Percentiles rank a stretch among this genome's conserved stretches.
phyloP scores from a whole-genome alignment of 1,140 invertebrate species.

The Delia radicum region DNA sequence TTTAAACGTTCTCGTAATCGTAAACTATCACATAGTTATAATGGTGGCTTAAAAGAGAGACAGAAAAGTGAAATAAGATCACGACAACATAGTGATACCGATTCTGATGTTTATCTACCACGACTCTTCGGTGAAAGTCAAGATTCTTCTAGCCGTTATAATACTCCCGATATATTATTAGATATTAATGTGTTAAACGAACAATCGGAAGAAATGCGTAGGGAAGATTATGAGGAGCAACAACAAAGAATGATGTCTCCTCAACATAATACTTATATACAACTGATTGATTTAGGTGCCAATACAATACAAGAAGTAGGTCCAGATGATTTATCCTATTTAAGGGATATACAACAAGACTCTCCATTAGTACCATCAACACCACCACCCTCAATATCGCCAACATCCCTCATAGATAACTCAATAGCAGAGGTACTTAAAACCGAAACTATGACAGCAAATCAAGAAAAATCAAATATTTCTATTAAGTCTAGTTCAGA shows the following conservation, averaged over 20 bases:
- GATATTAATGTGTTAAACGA: constrained; percentile 50
- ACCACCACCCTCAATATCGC: constrained; percentile 49
- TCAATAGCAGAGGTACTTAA: constrained; percentile 17
- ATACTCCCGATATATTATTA: constrained; percentile 52
- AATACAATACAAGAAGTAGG: constrained; percentile 29
- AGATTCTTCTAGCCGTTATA: constrained; percentile 30
- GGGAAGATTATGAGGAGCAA: neutral
- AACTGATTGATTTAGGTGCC: constrained; percentile 45
- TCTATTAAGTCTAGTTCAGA: constrained; percentile 46
- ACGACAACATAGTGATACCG: constrained; percentile 50
- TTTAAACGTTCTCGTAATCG: constrained; percentile 47
- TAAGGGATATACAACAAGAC: constrained; percentile 45
- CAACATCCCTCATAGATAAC: constrained; percentile 32
- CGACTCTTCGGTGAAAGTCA: constrained; percentile 28
- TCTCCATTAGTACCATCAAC: constrained; percentile 46
- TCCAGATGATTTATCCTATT: constrained; percentile 43
- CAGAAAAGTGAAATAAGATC: constrained; percentile 43
- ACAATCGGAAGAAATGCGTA: constrained; percentile 8
- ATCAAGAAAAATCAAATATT: constrained; percentile 39
- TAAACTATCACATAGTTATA: constrained; percentile 52
- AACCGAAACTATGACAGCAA: neutral
- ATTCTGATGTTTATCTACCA: constrained; percentile 37
- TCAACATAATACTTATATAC: constrained; percentile 27
- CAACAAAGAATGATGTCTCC: neutral
- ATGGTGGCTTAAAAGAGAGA: constrained; percentile 39